Base-by-base conservation (phyloP, 2,797 vertebrate species). In the Alauda arvensis region DNA sequence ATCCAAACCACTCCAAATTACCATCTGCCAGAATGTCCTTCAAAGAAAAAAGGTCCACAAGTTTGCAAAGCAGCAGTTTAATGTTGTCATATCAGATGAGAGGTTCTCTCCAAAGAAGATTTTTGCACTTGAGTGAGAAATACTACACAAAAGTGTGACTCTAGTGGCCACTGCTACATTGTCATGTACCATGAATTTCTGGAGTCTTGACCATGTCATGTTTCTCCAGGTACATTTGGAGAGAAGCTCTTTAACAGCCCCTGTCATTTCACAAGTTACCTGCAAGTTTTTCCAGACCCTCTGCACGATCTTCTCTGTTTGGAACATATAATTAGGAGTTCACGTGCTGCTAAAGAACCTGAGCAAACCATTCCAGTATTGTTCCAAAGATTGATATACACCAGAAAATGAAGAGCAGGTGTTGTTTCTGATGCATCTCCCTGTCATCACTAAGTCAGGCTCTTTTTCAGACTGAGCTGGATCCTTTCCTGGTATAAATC, bases 21-120 rank as follows among this genome's bases (percentile, higher is more conserved):
- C 88, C 88, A 90, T 90, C 87, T 94, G 88, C 72, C 70, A 88
- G 67, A 85, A 81, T 3, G 68, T 57, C 75, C 74, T 91, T 88
- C 67, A 61, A 81, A 85, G 48, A 53, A 49, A 82, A 88, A 80
- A 67, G 31, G 68, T 83, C 67, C 86, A 26, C 65, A 83, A 83
- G 82, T 88, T 81, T 91, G 57, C 85, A 87, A 72, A 87, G 61
- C 40, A 63, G 39, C 16, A 39, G 53, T 83, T 79, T n/a, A 61
- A 28, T 49, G 43, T 16, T 75, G 28, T 29, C 42, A 3, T n/a
- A n/a, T 61, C 63, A 85, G 55, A 67, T 28, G 43, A 85, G 45
- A 85, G 37, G 51, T 11, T 83, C 74, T 90, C 74, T 34, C 82
- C 83, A 61, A 85, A 66, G 49, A 68, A 78, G 56, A 40, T 34